These are phyloP conservation scores for Sparidentex hasta DNA, from an alignment of 2,797 vertebrate species.

Conservation along the genomic window DNA sequence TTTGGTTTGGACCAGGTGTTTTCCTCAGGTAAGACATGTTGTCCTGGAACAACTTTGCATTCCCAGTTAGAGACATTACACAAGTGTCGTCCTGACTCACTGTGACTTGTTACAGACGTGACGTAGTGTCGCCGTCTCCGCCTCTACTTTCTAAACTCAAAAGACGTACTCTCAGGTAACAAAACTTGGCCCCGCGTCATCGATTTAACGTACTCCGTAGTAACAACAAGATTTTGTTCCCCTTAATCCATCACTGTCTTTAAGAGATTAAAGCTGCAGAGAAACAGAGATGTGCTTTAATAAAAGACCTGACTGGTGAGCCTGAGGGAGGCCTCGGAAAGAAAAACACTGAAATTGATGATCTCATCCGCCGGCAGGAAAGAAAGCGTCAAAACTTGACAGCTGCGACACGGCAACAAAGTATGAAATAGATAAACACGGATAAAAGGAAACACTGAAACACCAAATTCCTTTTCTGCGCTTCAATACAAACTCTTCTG, in stretches of 20 bases:
- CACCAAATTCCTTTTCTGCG: neutral
- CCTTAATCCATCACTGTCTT: neutral
- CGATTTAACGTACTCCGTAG: too few species aligned
- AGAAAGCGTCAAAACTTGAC: slow-evolving; percentile 9
- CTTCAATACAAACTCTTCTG: neutral
- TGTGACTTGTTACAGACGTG: too few species aligned
- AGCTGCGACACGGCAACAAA: slow-evolving; percentile 31
- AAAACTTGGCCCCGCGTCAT: too few species aligned
- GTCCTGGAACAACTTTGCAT: too few species aligned
- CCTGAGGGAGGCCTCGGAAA: slow-evolving; percentile 1
- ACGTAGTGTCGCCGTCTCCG: too few species aligned
- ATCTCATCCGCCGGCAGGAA: slow-evolving; percentile 23
- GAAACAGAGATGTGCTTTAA: neutral
- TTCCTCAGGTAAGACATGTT: too few species aligned
- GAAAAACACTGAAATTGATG: slow-evolving; percentile 15
- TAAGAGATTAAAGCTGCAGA: neutral
- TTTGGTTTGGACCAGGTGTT: too few species aligned
- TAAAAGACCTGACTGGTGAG: neutral
- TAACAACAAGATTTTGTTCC: too few species aligned
- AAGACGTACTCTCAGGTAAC: too few species aligned
- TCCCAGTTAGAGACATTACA: too few species aligned
- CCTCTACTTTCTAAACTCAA: too few species aligned
- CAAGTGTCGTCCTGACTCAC: too few species aligned
- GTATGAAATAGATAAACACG: slow-evolving; percentile 3
- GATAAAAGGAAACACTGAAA: slow-evolving; percentile 4